Base-by-base conservation (phyloP, 2,888 invertebrate species). In the Chrysolina americana region DNA sequence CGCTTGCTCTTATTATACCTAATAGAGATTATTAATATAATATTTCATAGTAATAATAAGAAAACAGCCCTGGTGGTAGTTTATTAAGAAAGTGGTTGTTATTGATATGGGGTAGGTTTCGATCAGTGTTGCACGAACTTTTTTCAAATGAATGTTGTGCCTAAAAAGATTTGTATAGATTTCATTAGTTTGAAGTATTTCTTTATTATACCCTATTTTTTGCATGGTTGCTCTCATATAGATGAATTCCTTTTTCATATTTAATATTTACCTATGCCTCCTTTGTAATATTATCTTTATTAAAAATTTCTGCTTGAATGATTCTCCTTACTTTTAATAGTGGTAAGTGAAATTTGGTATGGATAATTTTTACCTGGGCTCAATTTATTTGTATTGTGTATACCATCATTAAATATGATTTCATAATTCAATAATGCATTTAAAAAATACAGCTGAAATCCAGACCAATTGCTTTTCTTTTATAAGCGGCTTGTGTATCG, bases 101-200 rank as follows among this genome's bases (percentile, higher is more conserved):
- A 68, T 19, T 48, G 48, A 70, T 56, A 82, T 83, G 83, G 80
- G 83, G 83, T 82, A 84, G 74, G 82, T 81, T 80, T 65, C 74
- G n/a, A 21, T 77, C 66, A 62, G 36, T 76, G 75, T 73, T 76
- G 77, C 73, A 75, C 62, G 77, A 68, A 71, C 47, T 59, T 23
- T 23, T 23, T 59, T 4, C 15, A 28, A 36, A 56, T 3, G 28
- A 28, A n/a, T 28, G 3, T 59, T 36, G 59, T 59, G n/a, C 23
- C 15, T 36, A 48, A 59, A 77, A 73, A 62, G 53, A 65, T 62
- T 66, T 74, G 47, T 50, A 17, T 23, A 41, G 41, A 64, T 44
- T 74, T 44, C 28, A 63, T 62, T 59, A 70, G 71, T 72, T 44
- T 74, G 68, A 41, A 36, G 28, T 68, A 53, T 41, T 68, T 71